phyloP scores from a whole-genome alignment of 2,888 invertebrate species.

The Leucophenga montana region DNA sequence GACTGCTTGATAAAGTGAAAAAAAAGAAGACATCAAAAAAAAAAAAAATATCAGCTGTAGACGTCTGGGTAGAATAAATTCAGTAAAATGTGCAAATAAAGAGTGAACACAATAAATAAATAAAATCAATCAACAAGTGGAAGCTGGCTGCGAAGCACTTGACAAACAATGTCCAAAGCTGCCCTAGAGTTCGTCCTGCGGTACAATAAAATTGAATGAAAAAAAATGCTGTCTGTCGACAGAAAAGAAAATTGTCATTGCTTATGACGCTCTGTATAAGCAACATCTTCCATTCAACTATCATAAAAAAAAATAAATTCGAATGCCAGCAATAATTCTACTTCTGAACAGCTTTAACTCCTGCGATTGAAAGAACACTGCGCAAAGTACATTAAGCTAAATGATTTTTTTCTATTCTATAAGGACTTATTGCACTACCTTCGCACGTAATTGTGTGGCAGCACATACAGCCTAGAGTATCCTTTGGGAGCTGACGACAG shows the following conservation, averaged over 20 bases:
- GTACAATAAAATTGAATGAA: background rate
- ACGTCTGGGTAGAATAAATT: conserved; percentile 22
- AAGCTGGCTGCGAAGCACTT: background rate
- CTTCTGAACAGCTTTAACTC: no score
- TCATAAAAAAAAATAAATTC: no score
- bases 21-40: conserved; percentile 38
- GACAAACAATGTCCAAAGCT: background rate
- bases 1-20: conserved; percentile 18
- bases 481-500: conserved; percentile 5
- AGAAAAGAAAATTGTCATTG: background rate
- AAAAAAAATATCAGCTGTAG: no score
- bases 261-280: background rate
- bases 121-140: conserved; percentile 63
- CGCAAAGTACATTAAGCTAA: no score
- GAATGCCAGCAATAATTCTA: no score
- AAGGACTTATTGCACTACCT: no score
- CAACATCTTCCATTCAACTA: no score
- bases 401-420: no score
- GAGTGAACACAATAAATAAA: conserved; percentile 40
- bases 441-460: background rate
- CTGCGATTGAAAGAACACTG: no score
- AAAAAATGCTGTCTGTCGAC: background rate
- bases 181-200: background rate
- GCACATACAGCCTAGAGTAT: background rate
- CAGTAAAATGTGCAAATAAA: conserved; percentile 24